Percentiles rank a stretch among this genome's conserved stretches.
phyloP scores from a whole-genome alignment of 1,140 invertebrate genomes.

The Drosophila orena region DNA sequence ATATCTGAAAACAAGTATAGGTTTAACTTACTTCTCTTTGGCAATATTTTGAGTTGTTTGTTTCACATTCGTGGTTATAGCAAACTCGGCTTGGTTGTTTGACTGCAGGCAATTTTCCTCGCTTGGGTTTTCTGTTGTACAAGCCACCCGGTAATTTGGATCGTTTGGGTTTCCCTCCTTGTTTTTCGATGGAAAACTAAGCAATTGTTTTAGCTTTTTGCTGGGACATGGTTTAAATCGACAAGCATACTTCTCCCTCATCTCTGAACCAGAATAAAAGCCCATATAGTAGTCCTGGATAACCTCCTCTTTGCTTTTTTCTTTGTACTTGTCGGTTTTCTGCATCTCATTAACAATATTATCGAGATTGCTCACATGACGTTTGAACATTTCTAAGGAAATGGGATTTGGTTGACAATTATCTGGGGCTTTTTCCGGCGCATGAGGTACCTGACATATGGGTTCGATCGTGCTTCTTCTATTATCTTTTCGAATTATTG shows the following conservation, averaged over 20 bases:
- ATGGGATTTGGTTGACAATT: not conserved
- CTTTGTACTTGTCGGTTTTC: not conserved
- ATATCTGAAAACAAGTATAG: too few relatives aligned
- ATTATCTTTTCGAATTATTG: too few relatives aligned
- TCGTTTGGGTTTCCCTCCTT: not conserved
- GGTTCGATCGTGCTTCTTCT: not conserved
- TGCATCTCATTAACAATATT: conserved; percentile 37
- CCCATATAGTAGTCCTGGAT: conserved; percentile 17
- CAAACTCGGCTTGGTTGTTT: too few relatives aligned
- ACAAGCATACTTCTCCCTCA: conserved; percentile 29
- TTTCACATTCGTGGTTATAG: not conserved
- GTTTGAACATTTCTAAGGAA: conserved; percentile 11
- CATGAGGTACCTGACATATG: not conserved
- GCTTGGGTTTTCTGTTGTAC: not conserved
- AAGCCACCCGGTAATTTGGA: not conserved
- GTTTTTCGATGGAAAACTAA: conserved; percentile 11
- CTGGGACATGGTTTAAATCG: conserved; percentile 36
- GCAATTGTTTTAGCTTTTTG: conserved; percentile 11
- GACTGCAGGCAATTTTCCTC: not conserved
- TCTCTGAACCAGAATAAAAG: conserved; percentile 21
- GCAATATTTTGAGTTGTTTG: too few relatives aligned
- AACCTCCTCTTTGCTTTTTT: conserved; percentile 7
- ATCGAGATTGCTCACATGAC: conserved; percentile 20
- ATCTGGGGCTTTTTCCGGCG: not conserved
- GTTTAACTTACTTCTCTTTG: not conserved